phyloP scores from a whole-genome alignment of 2,797 vertebrate genomes.

The Anas capensis region DNA sequence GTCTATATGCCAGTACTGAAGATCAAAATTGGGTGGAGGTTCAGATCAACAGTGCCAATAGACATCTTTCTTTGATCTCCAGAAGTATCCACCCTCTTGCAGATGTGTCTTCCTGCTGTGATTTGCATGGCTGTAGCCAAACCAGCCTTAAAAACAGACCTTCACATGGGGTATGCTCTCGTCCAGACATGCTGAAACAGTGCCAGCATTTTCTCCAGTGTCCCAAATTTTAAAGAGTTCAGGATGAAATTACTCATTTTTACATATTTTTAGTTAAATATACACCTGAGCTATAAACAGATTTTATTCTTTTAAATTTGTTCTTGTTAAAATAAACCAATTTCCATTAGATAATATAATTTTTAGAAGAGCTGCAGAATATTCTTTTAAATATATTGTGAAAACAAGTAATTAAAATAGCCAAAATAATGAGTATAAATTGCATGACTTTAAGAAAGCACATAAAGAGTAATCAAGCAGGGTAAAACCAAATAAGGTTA shows the following conservation, averaged over 20 bases:
- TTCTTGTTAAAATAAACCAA: background rate
- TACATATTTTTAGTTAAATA: background rate
- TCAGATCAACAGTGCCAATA: background rate
- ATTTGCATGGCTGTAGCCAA: background rate
- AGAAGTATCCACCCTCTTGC: background rate
- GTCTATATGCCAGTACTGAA: background rate
- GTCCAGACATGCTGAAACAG: background rate
- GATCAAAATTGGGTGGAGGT: background rate
- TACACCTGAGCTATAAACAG: background rate
- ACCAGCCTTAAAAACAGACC: background rate
- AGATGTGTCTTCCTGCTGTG: conserved; percentile 13
- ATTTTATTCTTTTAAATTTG: background rate
- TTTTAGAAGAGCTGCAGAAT: conserved; percentile 22
- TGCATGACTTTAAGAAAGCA: conserved; percentile 39
- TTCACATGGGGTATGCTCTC: background rate
- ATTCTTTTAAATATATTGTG: conserved; percentile 10
- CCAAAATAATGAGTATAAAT: conserved; percentile 71
- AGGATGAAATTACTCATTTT: background rate
- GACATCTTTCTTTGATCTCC: background rate
- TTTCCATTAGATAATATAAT: conserved; percentile 37
- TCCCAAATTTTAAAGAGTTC: background rate
- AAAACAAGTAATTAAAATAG: conserved; percentile 68
- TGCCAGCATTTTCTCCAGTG: background rate
- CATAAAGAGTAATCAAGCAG: conserved; percentile 64
- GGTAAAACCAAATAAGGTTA: conserved; percentile 72